Evolutionary conservation across 2,797 vertebrate species (phyloP).

Genomic region (Kryptolebias ocellatus): DNA sequence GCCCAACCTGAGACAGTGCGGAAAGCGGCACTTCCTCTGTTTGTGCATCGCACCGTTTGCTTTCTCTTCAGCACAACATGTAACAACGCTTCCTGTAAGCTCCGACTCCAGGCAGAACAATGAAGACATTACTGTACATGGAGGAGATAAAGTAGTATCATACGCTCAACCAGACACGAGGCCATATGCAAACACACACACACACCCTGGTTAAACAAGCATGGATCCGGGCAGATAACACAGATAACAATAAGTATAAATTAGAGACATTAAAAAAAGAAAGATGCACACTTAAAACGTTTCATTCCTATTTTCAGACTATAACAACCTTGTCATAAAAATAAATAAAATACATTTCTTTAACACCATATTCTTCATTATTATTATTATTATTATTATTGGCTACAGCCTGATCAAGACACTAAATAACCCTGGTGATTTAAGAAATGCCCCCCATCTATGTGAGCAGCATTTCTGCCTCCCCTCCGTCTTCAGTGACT

Average conservation of each 20-base stretch:
- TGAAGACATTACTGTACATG: conserved; percentile 38
- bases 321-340: neutral
- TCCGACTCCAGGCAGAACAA: conserved; percentile 54
- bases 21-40: conserved; percentile 65
- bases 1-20: conserved; percentile 18
- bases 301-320: neutral
- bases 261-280: neutral
- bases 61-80: conserved; percentile 31
- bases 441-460: conserved; percentile 14
- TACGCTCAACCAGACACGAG: conserved; percentile 1
- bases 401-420: conserved; percentile 1
- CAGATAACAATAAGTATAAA: conserved; percentile 10
- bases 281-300: neutral
- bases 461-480: neutral
- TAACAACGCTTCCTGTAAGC: conserved; percentile 60
- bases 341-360: neutral
- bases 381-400: neutral
- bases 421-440: neutral
- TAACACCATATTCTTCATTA: fast-evolving
- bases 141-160: conserved; percentile 20
- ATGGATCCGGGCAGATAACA: neutral
- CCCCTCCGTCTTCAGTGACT: conserved; percentile 5
- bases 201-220: conserved; percentile 28
- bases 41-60: conserved; percentile 52
- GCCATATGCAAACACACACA: conserved; percentile 42